These are phyloP conservation scores for Hermaeophaga mercurialis DNA, from an alignment of 2,888 invertebrate species.

Conservation along the genomic window DNA sequence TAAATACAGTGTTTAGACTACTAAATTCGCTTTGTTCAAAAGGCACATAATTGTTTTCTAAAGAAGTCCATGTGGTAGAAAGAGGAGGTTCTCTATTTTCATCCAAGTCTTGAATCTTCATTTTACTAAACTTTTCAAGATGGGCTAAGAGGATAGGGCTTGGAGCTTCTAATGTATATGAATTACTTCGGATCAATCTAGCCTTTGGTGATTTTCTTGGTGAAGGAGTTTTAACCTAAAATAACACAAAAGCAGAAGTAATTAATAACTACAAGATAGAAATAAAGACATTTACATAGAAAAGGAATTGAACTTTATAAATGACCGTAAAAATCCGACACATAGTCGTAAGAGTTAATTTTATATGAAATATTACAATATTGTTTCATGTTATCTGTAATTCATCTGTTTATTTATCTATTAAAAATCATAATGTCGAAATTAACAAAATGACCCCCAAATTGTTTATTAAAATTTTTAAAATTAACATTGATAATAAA, in stretches of 20 bases:
- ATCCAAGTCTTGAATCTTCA: not conserved
- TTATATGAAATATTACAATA: no score
- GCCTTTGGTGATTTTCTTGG: conserved; percentile 49
- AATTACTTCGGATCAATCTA: conserved; percentile 71
- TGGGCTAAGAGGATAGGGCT: conserved; percentile 75
- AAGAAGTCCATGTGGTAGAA: conserved; percentile 33
- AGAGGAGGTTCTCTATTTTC: conserved; percentile 5
- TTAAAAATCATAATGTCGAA: no score
- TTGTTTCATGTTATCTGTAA: no score
- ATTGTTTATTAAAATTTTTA: no score
- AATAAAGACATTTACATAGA: no score
- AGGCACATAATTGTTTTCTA: conserved; percentile 36
- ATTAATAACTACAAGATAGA: no score
- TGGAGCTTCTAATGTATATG: conserved; percentile 78
- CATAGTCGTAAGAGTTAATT: no score
- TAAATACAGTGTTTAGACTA: conserved; percentile 37
- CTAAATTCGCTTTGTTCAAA: conserved; percentile 38
- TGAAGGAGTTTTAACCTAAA: not conserved
- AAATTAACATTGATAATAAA: no score
- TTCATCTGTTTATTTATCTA: no score
- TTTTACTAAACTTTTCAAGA: conserved; percentile 57
- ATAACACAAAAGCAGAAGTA: not conserved
- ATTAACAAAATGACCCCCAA: no score
- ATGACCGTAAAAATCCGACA: no score
- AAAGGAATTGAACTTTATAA: no score